Evolutionary conservation across 1,140 invertebrate species (phyloP), one percentile per base, ranked within the genome.

Genomic region (Eriosoma lanigerum): DNA sequence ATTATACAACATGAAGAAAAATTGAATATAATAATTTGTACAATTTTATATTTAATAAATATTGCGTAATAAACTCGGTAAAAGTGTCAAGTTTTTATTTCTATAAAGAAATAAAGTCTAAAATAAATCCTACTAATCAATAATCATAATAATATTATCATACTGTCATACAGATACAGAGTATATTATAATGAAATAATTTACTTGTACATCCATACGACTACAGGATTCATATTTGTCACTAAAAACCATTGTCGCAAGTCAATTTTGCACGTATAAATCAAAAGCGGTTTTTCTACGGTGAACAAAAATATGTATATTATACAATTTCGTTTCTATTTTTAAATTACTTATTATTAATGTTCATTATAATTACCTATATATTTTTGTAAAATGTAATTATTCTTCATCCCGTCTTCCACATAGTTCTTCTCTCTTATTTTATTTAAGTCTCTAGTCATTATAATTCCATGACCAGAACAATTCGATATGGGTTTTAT

Each of bases 341-440:
- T 48, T 56, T 32, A 13, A 48, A 64, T n/a, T 38, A 38, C 32
- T 48, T 1, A n/a, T 44, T 3, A 17, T 13, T 1, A 72, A 48
- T 24, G 9, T n/a, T 4, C 5, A n/a, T 38, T 5, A 24, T 24
- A 80, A 85, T 86, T 87, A 96, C 94, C 95, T 83, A 98, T 96
- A 85, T 98, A 97, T 87, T 98, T 98, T 86, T 97, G 96, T 26
- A 97, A 93, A 52, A 98, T 94, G 85, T 93, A 97, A 88, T 93
- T 91, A 81, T 90, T 90, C 85, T 94, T 93, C 73, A 88, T 88
- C 24, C 88, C 85, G 26, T 89, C 85, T 12, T 86, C 86, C 10
- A 88, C 87, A 85, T 90, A 91, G 46, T 93, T 88, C 81, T 90
- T 91, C 62, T 90, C 90, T 82, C 95, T 86, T 54, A 98, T 96